Conservation (phyloP, 2,888 invertebrate species). For the Chironomus tentans region DNA sequence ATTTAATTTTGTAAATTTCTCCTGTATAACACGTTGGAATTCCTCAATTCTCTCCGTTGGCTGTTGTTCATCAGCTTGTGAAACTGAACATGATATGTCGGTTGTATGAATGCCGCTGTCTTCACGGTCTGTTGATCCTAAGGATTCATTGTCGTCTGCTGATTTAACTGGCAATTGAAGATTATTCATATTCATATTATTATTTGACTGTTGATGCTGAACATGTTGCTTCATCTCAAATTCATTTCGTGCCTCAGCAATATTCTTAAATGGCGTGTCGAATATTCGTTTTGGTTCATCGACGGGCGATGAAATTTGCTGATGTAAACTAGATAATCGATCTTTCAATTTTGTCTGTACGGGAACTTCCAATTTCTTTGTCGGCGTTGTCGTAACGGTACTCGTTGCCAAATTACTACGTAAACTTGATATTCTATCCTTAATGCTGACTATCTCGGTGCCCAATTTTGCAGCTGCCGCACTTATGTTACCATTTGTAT, state of each 20-base stretch:
- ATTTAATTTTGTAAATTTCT: neutral
- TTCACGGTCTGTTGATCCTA: conserved; percentile 52
- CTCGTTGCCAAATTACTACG: conserved; percentile 45
- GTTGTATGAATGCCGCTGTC: conserved; percentile 74
- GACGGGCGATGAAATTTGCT: conserved; percentile 38
- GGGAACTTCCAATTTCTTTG: conserved; percentile 10
- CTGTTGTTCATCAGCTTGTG: conserved; percentile 56
- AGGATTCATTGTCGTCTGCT: conserved; percentile 42
- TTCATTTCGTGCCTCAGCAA: conserved; percentile 5
- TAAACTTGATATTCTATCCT: conserved; percentile 60
- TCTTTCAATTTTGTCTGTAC: conserved; percentile 34
- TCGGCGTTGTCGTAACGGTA: conserved; percentile 33
- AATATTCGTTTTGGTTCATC: conserved; percentile 35
- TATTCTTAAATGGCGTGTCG: conserved; percentile 28
- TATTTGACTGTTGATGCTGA: conserved; percentile 28
- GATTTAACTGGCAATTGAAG: neutral
- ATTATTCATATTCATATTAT: neutral
- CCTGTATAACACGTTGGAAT: conserved; percentile 26
- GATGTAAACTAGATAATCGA: conserved; percentile 40
- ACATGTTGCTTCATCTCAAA: conserved; percentile 27
- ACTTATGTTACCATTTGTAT: conserved; percentile 31
- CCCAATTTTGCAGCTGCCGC: conserved; percentile 32
- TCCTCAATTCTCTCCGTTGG: conserved; percentile 40
- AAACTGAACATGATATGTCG: conserved; percentile 63
- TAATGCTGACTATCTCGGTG: conserved; percentile 45